Conservation (phyloP, 1,140 invertebrate genomes). For the Cepaea nemoralis region DNA sequence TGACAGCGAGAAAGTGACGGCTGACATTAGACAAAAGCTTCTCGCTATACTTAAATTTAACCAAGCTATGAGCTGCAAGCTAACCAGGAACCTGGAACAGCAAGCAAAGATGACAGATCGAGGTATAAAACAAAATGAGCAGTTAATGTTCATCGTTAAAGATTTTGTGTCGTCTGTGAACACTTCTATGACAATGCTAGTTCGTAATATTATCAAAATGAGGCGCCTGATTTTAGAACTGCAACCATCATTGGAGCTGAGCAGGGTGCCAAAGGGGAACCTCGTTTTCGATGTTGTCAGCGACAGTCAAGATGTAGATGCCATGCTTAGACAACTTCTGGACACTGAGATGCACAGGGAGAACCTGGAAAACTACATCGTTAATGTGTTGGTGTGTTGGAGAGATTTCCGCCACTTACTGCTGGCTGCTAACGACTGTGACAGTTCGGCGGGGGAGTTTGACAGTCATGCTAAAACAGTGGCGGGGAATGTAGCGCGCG, state of each 20-base stretch:
- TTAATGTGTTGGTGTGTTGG: background rate
- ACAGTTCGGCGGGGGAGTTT: no score
- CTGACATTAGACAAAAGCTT: background rate
- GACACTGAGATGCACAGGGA: background rate
- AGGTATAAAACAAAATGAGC: background rate
- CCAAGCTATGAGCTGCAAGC: background rate
- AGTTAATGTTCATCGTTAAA: background rate
- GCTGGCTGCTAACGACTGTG: no score
- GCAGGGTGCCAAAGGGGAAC: no score
- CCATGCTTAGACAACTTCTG: slow-evolving; percentile 14
- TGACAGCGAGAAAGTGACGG: background rate
- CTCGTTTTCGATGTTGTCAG: no score
- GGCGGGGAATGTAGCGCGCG: no score
- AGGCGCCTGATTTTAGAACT: background rate
- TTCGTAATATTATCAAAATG: slow-evolving; percentile 11
- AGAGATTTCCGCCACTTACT: background rate
- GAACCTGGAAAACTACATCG: slow-evolving; percentile 5
- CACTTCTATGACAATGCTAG: slow-evolving; percentile 26
- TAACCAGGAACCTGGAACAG: slow-evolving; percentile 14
- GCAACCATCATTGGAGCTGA: no score
- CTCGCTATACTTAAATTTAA: background rate
- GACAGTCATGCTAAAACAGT: no score
- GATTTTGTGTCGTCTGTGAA: slow-evolving; percentile 3
- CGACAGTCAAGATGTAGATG: slow-evolving; percentile 14
- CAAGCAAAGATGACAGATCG: background rate